Evolutionary conservation across 2,888 invertebrate species (phyloP).

Genomic region (Leucophenga montana): DNA sequence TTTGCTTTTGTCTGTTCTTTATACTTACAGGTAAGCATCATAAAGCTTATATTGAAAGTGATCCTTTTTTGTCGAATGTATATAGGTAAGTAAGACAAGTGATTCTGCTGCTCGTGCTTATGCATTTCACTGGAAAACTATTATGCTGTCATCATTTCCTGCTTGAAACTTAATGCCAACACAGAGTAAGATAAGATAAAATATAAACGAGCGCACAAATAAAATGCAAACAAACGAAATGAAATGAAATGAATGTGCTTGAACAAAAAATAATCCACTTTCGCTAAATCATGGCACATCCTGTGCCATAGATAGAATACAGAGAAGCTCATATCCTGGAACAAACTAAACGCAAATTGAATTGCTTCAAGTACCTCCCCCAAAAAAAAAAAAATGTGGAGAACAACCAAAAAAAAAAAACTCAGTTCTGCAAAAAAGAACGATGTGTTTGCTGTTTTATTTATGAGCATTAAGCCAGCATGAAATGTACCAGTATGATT

Average conservation of each 20-base stretch:
- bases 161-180: slow-evolving; percentile 57
- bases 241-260: background rate
- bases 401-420: slow-evolving; percentile 14
- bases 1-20: slow-evolving; percentile 20
- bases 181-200: slow-evolving; percentile 30
- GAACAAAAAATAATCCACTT: slow-evolving; percentile 30
- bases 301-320: slow-evolving; percentile 1
- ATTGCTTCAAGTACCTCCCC: slow-evolving; percentile 7
- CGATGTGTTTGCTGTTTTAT: slow-evolving; percentile 24
- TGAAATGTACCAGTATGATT: slow-evolving; percentile 29
- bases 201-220: background rate
- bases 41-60: background rate
- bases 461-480: slow-evolving; percentile 39
- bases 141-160: slow-evolving; percentile 43
- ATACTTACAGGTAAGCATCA: slow-evolving; percentile 52
- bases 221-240: slow-evolving; percentile 25
- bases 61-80: too few relatives aligned
- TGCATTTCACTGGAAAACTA: slow-evolving; percentile 19
- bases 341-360: background rate
- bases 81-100: slow-evolving; percentile 35
- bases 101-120: slow-evolving; percentile 39
- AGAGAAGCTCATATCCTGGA: too few relatives aligned
- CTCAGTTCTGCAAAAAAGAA: background rate
- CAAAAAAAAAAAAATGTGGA: background rate
- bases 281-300: slow-evolving; percentile 33